Evolutionary conservation across 1,140 invertebrate genomes (phyloP).

Genomic region (Diorhabda carinulata): DNA sequence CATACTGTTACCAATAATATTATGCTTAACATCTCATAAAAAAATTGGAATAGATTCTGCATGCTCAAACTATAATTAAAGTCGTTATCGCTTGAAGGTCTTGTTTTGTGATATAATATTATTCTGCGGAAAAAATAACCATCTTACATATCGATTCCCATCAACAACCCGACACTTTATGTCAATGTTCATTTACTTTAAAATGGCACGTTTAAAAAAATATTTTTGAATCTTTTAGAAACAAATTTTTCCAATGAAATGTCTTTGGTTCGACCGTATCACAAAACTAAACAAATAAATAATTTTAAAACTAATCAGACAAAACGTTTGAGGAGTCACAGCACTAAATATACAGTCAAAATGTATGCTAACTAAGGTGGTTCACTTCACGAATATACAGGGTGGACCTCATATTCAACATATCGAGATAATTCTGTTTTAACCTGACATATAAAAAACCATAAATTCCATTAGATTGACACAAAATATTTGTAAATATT

Average conservation of each 20-base stretch:
- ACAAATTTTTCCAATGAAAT: constrained; percentile 31
- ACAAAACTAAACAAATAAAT: constrained; percentile 43
- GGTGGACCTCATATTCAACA: too few relatives aligned
- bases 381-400: neutral
- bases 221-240: constrained; percentile 36
- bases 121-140: constrained; percentile 5
- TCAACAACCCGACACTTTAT: constrained; percentile 16
- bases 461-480: too few relatives aligned
- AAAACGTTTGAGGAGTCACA: constrained; percentile 42
- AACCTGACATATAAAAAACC: too few relatives aligned
- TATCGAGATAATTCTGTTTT: too few relatives aligned
- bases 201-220: constrained; percentile 44
- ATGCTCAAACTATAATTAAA: too few relatives aligned
- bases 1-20: too few relatives aligned
- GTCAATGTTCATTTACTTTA: constrained; percentile 22
- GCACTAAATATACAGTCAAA: constrained; percentile 47
- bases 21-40: too few relatives aligned
- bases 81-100: too few relatives aligned
- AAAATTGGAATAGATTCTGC: too few relatives aligned
- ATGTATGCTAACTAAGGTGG: constrained; percentile 30
- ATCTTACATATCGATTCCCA: neutral
- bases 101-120: too few relatives aligned
- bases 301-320: constrained; percentile 44
- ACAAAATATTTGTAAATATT: too few relatives aligned
- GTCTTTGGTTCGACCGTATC: constrained; percentile 46